Evolutionary conservation across 2,797 vertebrate species (phyloP).

Genomic region (Cryptoprocta ferox): DNA sequence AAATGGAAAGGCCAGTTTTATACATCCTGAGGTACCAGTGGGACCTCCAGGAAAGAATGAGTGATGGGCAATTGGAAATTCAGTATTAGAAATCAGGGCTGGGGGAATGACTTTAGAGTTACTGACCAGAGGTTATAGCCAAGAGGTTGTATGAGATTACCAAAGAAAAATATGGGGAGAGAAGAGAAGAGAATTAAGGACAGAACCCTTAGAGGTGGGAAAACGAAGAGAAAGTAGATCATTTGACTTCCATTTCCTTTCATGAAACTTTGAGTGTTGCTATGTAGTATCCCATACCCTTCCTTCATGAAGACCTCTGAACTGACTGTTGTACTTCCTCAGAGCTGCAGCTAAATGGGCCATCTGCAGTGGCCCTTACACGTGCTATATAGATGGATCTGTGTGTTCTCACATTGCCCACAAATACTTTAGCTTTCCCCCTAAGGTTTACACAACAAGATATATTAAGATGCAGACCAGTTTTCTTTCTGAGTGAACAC

Average conservation of each 20-base stretch:
- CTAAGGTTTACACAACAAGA: neutral
- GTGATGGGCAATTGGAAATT: neutral
- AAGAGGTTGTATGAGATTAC: constrained; percentile 20
- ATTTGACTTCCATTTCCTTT: constrained; percentile 5
- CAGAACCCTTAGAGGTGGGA: constrained; percentile 4
- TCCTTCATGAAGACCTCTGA: neutral
- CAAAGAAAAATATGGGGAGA: neutral
- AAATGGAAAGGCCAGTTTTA: neutral
- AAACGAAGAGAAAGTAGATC: constrained; percentile 48
- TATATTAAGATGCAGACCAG: constrained; percentile 17
- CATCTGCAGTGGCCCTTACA: neutral
- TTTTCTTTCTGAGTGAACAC: constrained; percentile 16
- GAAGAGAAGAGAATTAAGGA: neutral
- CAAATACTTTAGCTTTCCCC: constrained; percentile 38
- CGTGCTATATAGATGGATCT: neutral
- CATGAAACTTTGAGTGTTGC: constrained; percentile 23
- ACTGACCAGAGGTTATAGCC: neutral
- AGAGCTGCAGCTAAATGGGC: neutral
- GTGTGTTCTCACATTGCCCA: neutral
- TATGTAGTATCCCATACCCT: neutral
- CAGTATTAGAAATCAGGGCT: neutral
- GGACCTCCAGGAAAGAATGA: neutral
- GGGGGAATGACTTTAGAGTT: neutral
- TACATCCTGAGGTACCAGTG: neutral
- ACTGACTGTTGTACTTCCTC: constrained; percentile 23